Percentiles rank a stretch among this genome's conserved stretches.
Conservation (phyloP, 2,113 vertebrate species). For the Otis tarda region DNA sequence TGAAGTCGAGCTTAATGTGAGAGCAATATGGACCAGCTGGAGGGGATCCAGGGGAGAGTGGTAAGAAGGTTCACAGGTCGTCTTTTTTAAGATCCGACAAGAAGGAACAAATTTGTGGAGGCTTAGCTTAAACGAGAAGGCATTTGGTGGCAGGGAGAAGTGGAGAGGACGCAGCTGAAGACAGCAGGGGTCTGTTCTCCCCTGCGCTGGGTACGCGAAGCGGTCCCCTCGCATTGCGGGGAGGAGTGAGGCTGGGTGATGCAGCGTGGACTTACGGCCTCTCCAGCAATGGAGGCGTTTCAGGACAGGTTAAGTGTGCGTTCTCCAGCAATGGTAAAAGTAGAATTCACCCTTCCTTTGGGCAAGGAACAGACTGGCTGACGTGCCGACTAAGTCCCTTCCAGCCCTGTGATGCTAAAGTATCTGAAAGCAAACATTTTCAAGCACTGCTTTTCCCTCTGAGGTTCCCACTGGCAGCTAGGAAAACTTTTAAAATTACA, state of each 20-base stretch:
- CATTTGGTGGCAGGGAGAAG: neutral
- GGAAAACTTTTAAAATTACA: neutral
- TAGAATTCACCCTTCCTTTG: neutral
- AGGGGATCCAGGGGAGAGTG: neutral
- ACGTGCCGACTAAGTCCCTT: neutral
- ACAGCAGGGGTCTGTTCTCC: neutral
- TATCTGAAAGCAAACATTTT: neutral
- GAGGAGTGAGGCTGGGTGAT: neutral
- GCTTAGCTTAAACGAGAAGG: neutral
- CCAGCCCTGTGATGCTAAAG: neutral
- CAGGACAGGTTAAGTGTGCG: neutral
- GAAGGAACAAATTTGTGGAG: neutral
- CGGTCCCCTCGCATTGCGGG: neutral
- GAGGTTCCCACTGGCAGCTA: neutral
- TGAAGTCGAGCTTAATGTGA: neutral
- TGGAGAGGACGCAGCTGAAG: neutral
- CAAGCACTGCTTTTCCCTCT: neutral
- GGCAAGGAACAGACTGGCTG: neutral
- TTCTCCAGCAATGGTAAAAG: neutral
- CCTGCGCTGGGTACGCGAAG: neutral
- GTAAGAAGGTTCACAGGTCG: neutral
- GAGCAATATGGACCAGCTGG: neutral
- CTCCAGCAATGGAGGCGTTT: neutral
- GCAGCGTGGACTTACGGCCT: accelerated
- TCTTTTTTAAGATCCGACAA: neutral